Percentiles rank a stretch among this genome's conserved stretches.
phyloP scores from a whole-genome alignment of 2,113 vertebrate species.

The Gobius niger region DNA sequence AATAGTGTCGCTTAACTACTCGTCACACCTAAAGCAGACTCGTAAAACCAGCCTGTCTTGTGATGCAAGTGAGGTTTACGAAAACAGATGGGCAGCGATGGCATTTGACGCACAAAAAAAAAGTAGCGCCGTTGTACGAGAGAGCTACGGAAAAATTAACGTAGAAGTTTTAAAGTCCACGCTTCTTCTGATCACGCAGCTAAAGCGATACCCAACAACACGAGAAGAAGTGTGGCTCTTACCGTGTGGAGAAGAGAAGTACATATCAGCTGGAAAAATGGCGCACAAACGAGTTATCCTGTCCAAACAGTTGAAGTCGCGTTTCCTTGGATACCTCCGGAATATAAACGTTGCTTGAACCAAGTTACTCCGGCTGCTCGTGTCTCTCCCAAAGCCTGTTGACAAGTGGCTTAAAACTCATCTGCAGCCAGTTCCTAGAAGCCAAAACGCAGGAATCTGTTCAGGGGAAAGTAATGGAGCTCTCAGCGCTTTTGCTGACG shows the following conservation, averaged over 20 bases:
- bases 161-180: conserved; percentile 18
- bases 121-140: not conserved
- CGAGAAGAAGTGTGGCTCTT: conserved; percentile 16
- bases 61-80: conserved; percentile 20
- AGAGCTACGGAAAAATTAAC: not conserved
- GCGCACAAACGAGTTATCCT: not conserved
- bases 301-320: accelerated
- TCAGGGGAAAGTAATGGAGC: conserved; percentile 60
- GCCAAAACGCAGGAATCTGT: conserved; percentile 29
- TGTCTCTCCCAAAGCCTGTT: conserved; percentile 56
- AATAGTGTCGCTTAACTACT: not conserved
- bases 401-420: conserved; percentile 50
- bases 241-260: conserved; percentile 35
- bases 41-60: conserved; percentile 27
- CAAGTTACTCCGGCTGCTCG: conserved; percentile 1
- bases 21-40: not conserved
- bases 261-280: conserved; percentile 12
- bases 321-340: not conserved
- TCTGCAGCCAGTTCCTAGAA: conserved; percentile 64
- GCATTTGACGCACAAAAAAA: not conserved
- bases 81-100: not conserved
- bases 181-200: not conserved
- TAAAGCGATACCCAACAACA: conserved; percentile 10
- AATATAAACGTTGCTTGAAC: conserved; percentile 16
- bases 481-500: not conserved